A percentile compares a stretch with the other conserved stretches of the same genome.
Conservation (phyloP, 2,113 vertebrate species). For the cattle (Bos taurus) region DNA sequence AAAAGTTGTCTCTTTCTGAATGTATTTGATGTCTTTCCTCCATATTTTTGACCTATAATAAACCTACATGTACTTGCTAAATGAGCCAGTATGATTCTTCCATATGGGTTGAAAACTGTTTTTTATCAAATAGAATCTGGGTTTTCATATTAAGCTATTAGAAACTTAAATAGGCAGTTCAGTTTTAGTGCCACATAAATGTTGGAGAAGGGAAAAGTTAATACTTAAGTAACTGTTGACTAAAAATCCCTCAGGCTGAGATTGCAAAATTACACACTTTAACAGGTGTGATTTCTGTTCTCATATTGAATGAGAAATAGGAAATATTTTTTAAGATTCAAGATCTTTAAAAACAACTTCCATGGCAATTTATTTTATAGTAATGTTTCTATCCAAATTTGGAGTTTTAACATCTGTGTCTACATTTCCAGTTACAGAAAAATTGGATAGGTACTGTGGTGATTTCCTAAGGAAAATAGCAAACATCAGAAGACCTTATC, state of each 20-base stretch:
- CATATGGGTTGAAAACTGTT: background rate
- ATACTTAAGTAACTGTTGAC: background rate
- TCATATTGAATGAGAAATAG: conserved; percentile 1
- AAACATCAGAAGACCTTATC: background rate
- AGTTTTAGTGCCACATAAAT: background rate
- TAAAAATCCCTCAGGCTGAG: background rate
- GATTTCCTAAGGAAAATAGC: background rate
- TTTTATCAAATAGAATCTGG: conserved; percentile 16
- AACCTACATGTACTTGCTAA: background rate
- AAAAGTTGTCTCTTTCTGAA: conserved; percentile 25
- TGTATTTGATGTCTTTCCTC: background rate
- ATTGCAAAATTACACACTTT: background rate
- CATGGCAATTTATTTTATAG: background rate
- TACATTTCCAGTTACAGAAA: background rate
- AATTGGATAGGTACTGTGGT: background rate
- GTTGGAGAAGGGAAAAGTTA: background rate
- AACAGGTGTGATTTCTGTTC: background rate
- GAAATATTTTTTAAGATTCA: conserved; percentile 9
- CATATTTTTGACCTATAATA: background rate
- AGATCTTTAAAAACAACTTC: background rate
- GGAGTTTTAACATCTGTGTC: background rate
- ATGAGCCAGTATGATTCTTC: background rate
- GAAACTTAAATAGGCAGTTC: background rate
- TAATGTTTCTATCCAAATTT: background rate
- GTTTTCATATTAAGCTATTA: background rate